Percentiles rank a stretch among this genome's conserved stretches.
phyloP scores from a whole-genome alignment of 2,113 vertebrate genomes.

The Eurystomus gularis region DNA sequence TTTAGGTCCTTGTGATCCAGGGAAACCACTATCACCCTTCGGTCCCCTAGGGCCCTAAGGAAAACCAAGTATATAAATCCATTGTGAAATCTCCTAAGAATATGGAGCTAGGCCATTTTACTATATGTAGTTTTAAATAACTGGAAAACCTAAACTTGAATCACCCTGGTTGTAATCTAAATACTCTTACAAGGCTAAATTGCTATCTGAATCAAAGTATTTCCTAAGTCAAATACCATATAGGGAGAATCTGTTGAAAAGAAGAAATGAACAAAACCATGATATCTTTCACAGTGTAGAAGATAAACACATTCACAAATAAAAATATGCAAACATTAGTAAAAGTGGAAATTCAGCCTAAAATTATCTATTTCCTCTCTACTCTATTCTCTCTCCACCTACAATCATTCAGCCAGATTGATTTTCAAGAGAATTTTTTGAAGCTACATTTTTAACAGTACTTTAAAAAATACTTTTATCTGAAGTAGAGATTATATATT shows the following conservation, averaged over 20 bases:
- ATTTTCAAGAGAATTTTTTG: background rate
- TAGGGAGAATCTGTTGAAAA: background rate
- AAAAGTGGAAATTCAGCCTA: background rate
- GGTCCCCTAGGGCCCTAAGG: conserved; percentile 83
- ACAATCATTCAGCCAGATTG: background rate
- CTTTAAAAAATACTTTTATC: background rate
- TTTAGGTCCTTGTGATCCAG: conserved; percentile 79
- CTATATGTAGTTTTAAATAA: background rate
- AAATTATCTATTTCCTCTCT: background rate
- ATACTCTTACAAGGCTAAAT: background rate
- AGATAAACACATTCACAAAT: background rate
- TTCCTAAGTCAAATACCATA: background rate
- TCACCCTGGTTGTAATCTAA: background rate
- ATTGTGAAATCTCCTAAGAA: background rate
- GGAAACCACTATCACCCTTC: conserved; percentile 84
- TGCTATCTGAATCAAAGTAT: background rate
- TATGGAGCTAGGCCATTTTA: background rate
- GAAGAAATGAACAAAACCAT: background rate
- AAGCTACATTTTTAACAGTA: background rate
- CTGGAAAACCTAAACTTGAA: background rate
- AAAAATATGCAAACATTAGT: background rate
- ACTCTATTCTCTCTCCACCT: background rate
- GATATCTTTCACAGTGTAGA: background rate
- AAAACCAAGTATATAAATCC: background rate
- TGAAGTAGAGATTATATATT: background rate